Evolutionary conservation across 2,888 invertebrate genomes (phyloP).

Genomic region (Luperina testacea): DNA sequence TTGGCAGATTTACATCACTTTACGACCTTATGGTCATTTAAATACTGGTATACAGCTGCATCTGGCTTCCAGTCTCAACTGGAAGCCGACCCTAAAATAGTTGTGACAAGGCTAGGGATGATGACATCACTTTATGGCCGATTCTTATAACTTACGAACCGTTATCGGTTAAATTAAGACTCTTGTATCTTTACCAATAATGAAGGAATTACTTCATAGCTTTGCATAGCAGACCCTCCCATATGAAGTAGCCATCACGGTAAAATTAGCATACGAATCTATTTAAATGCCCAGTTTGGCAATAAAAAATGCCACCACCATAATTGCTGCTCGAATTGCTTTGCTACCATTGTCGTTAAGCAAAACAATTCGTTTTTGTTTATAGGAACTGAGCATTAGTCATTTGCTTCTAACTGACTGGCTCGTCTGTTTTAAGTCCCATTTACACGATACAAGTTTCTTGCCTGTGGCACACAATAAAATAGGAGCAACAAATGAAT

Average conservation of each 20-base stretch:
- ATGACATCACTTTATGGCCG: background rate
- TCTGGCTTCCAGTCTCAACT: background rate
- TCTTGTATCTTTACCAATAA: background rate
- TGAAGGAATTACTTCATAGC: background rate
- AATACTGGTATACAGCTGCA: background rate
- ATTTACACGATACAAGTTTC: background rate
- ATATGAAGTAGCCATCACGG: background rate
- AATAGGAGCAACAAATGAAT: background rate
- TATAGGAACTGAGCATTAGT: too few species aligned
- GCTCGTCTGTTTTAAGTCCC: background rate
- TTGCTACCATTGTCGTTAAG: too few species aligned
- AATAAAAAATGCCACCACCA: too few species aligned
- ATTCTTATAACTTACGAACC: background rate
- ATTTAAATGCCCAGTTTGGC: too few species aligned
- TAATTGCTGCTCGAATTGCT: too few species aligned
- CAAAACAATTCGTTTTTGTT: background rate
- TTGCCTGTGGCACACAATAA: background rate
- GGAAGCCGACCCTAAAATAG: background rate
- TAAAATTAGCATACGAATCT: too few species aligned
- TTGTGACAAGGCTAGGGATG: background rate
- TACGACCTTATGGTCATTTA: background rate
- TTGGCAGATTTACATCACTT: conserved; percentile 10
- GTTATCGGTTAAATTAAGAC: background rate
- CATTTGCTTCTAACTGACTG: background rate
- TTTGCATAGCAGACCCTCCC: background rate